Percentiles rank a stretch among this genome's conserved stretches.
phyloP scores from a whole-genome alignment of 2,888 invertebrate genomes.

The Drosophila planitibia region DNA sequence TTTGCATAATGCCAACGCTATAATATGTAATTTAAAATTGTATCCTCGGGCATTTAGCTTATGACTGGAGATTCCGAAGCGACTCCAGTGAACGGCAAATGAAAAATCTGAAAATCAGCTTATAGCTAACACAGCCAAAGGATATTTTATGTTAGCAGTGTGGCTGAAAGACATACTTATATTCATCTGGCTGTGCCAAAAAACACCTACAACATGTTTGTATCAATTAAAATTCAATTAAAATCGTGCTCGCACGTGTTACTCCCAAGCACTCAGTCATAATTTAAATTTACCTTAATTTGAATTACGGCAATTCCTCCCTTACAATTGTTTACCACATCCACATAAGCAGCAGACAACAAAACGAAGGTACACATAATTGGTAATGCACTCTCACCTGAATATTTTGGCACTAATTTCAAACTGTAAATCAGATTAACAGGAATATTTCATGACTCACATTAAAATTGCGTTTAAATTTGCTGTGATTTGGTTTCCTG shows the following conservation, averaged over 20 bases:
- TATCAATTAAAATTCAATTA: conserved; percentile 69
- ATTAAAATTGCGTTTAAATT: conserved; percentile 2
- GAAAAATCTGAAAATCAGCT: conserved; percentile 20
- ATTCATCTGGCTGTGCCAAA: neutral
- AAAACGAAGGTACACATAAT: conserved; percentile 29
- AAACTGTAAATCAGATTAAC: conserved; percentile 51
- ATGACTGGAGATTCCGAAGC: conserved; percentile 34
- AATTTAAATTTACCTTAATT: conserved; percentile 57
- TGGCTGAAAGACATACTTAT: neutral
- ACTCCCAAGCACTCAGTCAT: conserved; percentile 46
- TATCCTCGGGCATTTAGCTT: conserved; percentile 48
- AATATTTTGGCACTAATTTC: conserved; percentile 52
- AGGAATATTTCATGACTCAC: conserved; percentile 32
- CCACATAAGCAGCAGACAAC: neutral
- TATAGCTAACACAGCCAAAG: neutral
- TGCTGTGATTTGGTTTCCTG: neutral
- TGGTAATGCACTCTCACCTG: conserved; percentile 18
- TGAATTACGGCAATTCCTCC: conserved; percentile 35
- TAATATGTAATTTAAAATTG: conserved; percentile 71
- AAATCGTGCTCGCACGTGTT: conserved; percentile 42
- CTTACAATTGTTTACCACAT: neutral
- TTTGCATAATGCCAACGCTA: conserved; percentile 43
- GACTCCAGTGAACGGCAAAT: conserved; percentile 42
- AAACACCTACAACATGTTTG: conserved; percentile 11
- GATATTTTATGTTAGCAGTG: neutral